Evolutionary conservation across 1,140 invertebrate species (phyloP), one percentile per base, ranked within the genome.

Genomic region (Eurosta solidaginis): DNA sequence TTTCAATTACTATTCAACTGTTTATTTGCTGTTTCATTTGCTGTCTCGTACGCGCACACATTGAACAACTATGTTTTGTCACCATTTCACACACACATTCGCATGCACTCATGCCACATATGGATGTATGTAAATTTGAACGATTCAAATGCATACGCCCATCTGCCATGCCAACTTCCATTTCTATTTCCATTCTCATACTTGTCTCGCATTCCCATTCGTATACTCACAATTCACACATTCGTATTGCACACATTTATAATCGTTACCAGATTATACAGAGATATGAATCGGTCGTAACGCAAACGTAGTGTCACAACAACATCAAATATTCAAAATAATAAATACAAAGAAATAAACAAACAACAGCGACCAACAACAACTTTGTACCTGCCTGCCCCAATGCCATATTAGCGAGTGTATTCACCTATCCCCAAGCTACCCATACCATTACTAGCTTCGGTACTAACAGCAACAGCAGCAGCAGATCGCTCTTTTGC

Each of bases 251-350:
- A 68, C n/a, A 68, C 59, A 68, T 20, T 68, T 33, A 33, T 68
- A 68, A 40, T 68, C n/a, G 9, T 4, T 52, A 27, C 10, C 20
- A 52, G 10, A 27, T n/a, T 54, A 54, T 10, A 52, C 14, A 6
- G 45, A 49, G 7, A 2, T n/a, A 68, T 68, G 36, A 7, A 40
- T n/a, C 59, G 22, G 33, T 68, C 59, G n/a, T 68, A 68, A 68
- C 29, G 73, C 40, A 47, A 44, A 40, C 40, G 73, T 47, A 47
- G 40, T 74, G 73, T 47, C 73, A 74, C 73, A 74, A 74, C 73
- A 74, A 74, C 73, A 74, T 17, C 44, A 74, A 74, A 68, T 42
- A n/a, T 29, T n/a, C 42, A n/a, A 49, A 47, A 10, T 42, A 75
- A 49, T n/a, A n/a, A n/a, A n/a, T n/a, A 75, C 29, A 75, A 40